Conservation (phyloP, 2,113 vertebrate species). For the Rhagologus leucostigma region DNA sequence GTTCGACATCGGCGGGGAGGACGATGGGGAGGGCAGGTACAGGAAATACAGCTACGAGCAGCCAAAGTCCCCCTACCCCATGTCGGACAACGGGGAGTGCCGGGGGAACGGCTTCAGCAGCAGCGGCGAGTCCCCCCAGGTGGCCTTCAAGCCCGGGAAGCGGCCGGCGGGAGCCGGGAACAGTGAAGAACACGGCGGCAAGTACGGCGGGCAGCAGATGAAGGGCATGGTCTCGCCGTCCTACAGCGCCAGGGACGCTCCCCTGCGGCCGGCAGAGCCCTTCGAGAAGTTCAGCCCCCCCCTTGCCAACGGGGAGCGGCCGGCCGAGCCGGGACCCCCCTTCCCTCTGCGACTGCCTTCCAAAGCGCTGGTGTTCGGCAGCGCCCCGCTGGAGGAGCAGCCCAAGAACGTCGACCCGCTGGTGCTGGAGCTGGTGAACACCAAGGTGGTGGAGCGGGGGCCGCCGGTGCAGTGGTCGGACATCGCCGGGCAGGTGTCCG, state of each 20-base stretch:
- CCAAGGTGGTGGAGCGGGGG: constrained; percentile 85
- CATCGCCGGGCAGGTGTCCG: constrained; percentile 82
- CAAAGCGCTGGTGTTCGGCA: constrained; percentile 64
- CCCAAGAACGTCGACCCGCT: constrained; percentile 80
- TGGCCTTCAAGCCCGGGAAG: constrained; percentile 81
- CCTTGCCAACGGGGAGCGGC: constrained; percentile 75
- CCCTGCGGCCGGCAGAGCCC: constrained; percentile 41
- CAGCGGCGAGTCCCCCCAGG: constrained; percentile 61
- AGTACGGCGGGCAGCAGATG: constrained; percentile 69
- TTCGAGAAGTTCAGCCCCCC: constrained; percentile 84
- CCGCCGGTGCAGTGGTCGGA: constrained; percentile 88
- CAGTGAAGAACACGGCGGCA: constrained; percentile 60
- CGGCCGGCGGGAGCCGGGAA: constrained; percentile 12
- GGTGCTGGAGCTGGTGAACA: constrained; percentile 84
- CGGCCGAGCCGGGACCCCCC: neutral
- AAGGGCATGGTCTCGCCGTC: constrained; percentile 81
- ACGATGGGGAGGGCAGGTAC: constrained; percentile 81
- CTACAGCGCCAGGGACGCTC: constrained; percentile 73
- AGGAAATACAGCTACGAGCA: constrained; percentile 89
- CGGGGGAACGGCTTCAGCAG: constrained; percentile 79
- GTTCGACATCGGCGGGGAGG: constrained; percentile 78
- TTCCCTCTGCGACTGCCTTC: constrained; percentile 38
- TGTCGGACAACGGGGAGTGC: constrained; percentile 83
- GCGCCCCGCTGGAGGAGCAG: constrained; percentile 68
- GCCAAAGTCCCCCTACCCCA: constrained; percentile 79